phyloP scores from a whole-genome alignment of 2,797 vertebrate genomes.

The Threskiornis aethiopicus region DNA sequence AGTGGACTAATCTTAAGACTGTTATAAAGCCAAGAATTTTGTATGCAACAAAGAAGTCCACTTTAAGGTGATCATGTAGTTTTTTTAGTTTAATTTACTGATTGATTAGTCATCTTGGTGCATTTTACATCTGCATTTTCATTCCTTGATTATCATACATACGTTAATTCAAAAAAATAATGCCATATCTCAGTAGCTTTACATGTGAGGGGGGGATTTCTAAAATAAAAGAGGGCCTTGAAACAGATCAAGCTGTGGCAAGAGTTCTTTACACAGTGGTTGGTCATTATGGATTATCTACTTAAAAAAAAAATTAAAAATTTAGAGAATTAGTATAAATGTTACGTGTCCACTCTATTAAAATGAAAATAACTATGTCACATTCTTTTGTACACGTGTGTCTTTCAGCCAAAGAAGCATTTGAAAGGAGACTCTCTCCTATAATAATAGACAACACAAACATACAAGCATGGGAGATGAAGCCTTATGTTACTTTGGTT shows the following conservation, averaged over 20 bases:
- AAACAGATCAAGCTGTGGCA: neutral
- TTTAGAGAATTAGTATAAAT: neutral
- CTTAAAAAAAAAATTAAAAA: neutral
- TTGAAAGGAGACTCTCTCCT: constrained; percentile 85
- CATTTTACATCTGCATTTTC: constrained; percentile 27
- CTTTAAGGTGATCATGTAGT: constrained; percentile 45
- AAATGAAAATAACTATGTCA: neutral
- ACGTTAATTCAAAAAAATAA: neutral
- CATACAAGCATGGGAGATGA: constrained; percentile 98
- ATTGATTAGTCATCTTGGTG: constrained; percentile 18
- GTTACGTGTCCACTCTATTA: neutral
- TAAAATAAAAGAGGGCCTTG: neutral
- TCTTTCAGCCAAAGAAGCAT: constrained; percentile 90
- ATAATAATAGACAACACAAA: constrained; percentile 99
- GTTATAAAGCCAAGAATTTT: constrained; percentile 52
- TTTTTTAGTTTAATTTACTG: constrained; percentile 31
- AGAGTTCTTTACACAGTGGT: neutral
- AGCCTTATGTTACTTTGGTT: constrained; percentile 92
- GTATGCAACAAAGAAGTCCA: constrained; percentile 49
- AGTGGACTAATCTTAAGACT: constrained; percentile 58
- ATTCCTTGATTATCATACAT: constrained; percentile 2
- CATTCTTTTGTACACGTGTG: constrained; percentile 7
- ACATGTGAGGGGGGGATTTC: neutral
- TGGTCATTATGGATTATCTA: neutral
- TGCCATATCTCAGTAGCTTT: neutral